Conservation (phyloP, 2,113 vertebrate genomes). For the Anhinga rufa region DNA sequence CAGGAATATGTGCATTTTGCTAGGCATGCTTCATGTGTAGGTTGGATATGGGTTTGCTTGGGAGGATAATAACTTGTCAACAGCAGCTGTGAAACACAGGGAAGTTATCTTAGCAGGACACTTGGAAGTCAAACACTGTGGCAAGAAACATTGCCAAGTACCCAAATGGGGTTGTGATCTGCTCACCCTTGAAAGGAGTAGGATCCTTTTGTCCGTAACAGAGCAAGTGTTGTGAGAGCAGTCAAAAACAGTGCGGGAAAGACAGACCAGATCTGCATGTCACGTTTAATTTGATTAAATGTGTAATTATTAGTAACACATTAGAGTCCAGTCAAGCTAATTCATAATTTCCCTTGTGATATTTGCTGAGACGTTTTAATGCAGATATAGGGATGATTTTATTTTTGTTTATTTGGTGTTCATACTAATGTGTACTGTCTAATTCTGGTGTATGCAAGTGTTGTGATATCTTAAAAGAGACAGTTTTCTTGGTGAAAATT, state of each 20-base stretch:
- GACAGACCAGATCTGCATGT: background rate
- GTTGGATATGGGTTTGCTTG: background rate
- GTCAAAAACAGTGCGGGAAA: background rate
- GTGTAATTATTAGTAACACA: background rate
- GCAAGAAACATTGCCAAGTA: background rate
- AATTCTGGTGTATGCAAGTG: background rate
- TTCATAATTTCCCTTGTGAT: background rate
- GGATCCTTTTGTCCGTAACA: background rate
- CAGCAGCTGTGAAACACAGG: background rate
- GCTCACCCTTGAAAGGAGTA: background rate
- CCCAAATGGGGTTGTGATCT: background rate
- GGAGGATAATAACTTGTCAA: background rate
- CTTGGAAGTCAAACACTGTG: background rate
- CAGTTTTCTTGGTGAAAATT: background rate
- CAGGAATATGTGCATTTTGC: background rate
- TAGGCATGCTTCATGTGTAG: background rate
- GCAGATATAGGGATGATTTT: background rate
- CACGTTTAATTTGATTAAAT: background rate
- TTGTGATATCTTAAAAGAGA: background rate
- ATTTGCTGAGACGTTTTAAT: background rate
- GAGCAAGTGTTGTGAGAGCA: background rate
- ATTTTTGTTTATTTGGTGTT: background rate
- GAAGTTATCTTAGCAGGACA: background rate
- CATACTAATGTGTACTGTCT: background rate
- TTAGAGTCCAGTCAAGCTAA: background rate